Evolutionary conservation across 2,113 vertebrate genomes (phyloP).

Genomic region (Thomomys bottae): DNA sequence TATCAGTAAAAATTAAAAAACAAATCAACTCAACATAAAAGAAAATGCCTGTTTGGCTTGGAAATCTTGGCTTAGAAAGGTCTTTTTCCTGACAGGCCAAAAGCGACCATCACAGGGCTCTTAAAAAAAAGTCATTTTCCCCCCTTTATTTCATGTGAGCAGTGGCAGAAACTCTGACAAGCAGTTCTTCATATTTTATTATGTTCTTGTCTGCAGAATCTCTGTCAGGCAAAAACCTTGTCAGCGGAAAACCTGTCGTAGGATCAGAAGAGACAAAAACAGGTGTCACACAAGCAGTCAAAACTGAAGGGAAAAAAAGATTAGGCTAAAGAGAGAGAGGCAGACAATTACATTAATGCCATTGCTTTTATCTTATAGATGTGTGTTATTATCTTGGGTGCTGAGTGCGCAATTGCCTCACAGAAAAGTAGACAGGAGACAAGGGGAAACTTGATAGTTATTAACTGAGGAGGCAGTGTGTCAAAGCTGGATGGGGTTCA

Average conservation of each 20-base stretch:
- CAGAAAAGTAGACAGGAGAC: conserved; percentile 91
- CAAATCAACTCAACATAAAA: conserved; percentile 83
- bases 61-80: conserved; percentile 78
- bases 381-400: conserved; percentile 92
- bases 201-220: conserved; percentile 95
- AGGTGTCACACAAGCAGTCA: conserved; percentile 97
- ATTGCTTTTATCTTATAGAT: conserved; percentile 94
- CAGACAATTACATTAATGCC: conserved; percentile 95
- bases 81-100: conserved; percentile 81
- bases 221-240: conserved; percentile 95
- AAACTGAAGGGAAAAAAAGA: conserved; percentile 90
- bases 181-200: conserved; percentile 98
- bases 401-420: conserved; percentile 93
- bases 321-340: conserved; percentile 92
- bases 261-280: conserved; percentile 94
- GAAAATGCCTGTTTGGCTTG: conserved; percentile 93
- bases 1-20: conserved; percentile 78
- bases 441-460: conserved; percentile 92
- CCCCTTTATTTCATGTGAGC: conserved; percentile 87
- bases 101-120: conserved; percentile 86
- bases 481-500: conserved; percentile 92
- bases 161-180: conserved; percentile 97
- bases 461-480: conserved; percentile 91
- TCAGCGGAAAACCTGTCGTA: conserved; percentile 93
- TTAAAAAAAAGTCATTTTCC: conserved; percentile 84